Evolutionary conservation across 2,113 vertebrate genomes (phyloP).

Genomic region (Platysteira castanea): DNA sequence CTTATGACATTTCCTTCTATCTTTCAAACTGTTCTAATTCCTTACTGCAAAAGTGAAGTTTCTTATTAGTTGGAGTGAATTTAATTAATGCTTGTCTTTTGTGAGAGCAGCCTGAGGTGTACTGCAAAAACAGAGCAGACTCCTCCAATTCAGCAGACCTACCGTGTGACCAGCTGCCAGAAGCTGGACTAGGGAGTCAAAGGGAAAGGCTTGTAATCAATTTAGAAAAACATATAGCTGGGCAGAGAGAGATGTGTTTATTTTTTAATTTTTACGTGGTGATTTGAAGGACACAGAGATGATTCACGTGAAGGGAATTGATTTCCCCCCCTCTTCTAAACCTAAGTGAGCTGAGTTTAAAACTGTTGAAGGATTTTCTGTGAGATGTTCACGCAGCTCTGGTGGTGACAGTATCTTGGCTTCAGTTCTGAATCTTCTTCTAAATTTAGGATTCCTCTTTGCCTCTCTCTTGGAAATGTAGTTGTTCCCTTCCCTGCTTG

Average conservation of each 20-base stretch:
- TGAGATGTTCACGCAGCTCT: slow-evolving; percentile 44
- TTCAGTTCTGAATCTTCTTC: slow-evolving; percentile 56
- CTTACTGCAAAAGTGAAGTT: background rate
- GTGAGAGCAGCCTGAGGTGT: background rate
- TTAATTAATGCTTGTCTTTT: slow-evolving; percentile 11
- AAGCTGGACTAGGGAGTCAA: background rate
- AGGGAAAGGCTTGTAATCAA: background rate
- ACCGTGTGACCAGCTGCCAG: slow-evolving; percentile 8
- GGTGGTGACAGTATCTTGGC: slow-evolving; percentile 67
- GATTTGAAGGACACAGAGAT: background rate
- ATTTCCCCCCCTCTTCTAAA: background rate
- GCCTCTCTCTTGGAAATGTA: slow-evolving; percentile 51
- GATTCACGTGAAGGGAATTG: background rate
- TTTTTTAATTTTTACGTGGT: background rate
- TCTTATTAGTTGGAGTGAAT: background rate
- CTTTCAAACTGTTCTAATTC: background rate
- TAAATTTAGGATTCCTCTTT: slow-evolving; percentile 68
- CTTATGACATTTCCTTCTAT: background rate
- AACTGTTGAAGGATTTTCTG: slow-evolving; percentile 56
- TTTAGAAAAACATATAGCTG: background rate
- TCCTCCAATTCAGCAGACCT: background rate
- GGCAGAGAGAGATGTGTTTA: background rate
- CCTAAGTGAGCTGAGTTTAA: slow-evolving; percentile 2
- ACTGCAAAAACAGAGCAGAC: background rate
- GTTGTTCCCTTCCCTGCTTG: slow-evolving; percentile 56